phyloP scores from a whole-genome alignment of 2,888 invertebrate genomes.

The Caenorhabditis angaria region DNA sequence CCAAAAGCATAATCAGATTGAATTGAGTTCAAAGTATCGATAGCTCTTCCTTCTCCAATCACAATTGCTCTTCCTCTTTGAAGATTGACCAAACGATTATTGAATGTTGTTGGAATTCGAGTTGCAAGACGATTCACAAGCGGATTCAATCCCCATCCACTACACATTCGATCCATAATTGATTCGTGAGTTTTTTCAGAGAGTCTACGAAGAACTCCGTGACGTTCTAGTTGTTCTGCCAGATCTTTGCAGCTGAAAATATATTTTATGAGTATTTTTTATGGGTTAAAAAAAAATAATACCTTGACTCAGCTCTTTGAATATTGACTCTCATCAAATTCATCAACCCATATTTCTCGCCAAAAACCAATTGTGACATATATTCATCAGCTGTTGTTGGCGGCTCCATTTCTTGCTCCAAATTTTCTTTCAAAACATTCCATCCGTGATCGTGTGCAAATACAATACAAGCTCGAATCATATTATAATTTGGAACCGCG shows the following conservation, averaged over 20 bases:
- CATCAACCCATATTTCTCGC: constrained; percentile 36
- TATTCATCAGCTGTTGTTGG: constrained; percentile 42
- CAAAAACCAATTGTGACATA: constrained; percentile 44
- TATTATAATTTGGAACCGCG: constrained; percentile 35
- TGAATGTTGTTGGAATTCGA: constrained; percentile 29
- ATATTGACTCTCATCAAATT: constrained; percentile 45
- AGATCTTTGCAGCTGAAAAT: constrained; percentile 35
- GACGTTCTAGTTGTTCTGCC: constrained; percentile 27
- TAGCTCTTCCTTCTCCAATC: constrained; percentile 37
- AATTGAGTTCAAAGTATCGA: constrained; percentile 38
- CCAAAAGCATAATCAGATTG: constrained; percentile 38
- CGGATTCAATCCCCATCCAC: constrained; percentile 50
- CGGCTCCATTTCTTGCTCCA: constrained; percentile 52
- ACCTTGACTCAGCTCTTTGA: constrained; percentile 49
- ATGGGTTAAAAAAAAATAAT: constrained; percentile 17
- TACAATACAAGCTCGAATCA: constrained; percentile 56
- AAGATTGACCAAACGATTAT: constrained; percentile 27
- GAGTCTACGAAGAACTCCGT: constrained; percentile 23
- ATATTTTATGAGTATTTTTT: not conserved
- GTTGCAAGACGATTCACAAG: constrained; percentile 39
- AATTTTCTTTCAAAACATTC: constrained; percentile 44
- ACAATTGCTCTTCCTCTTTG: constrained; percentile 32
- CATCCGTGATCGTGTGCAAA: constrained; percentile 57
- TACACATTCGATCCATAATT: constrained; percentile 48
- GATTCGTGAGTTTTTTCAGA: constrained; percentile 27